Evolutionary conservation across 1,140 invertebrate species (phyloP), one percentile per base, ranked within the genome.

Genomic region (Drosophila prosaltans): DNA sequence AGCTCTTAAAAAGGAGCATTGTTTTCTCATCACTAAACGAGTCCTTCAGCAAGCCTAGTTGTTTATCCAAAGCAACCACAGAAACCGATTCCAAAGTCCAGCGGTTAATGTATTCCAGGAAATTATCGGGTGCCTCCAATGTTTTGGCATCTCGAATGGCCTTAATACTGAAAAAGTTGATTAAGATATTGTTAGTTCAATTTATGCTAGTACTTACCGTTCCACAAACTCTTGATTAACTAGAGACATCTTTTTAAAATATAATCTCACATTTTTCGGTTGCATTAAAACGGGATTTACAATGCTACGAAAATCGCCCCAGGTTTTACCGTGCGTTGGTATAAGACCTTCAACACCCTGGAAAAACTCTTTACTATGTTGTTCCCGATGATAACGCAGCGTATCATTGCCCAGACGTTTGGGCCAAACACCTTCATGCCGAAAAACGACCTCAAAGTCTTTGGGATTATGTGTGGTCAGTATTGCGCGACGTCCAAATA

Each of bases 61-160:
- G 93, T 28, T 93, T 94, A 30, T 96, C 95, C 60, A 97, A 89
- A 10, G 95, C 95, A 2, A 97, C 94, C 6, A 94, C 92, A 2
- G 93, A 95, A 2, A 96, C 95, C 0, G 95, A 95, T 83, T 97
- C 96, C n/a, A 96, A 81, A 3, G 95, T 93, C 95, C 95, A 95
- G 80, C 95, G 94, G 75, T 95, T 95, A 62, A 96, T 92, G 80
- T 95, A 94, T 55, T 94, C 93, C 39, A 94, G 91, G 74, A 96
- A 95, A 68, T 94, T 92, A 0, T 84, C 88, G 0, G 94, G 93
- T 54, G 95, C 91, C 91, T 94, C 94, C 68, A 93, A 30, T 0
- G 76, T 94, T 39, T 93, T 91, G 43, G 92, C 74, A 75, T 94
- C 92, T 30, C 94, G 86, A 32, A 94, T 90, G 40, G 91, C 90